These are phyloP conservation scores for Willowsia nigromaculata DNA, from an alignment of 2,888 invertebrate genomes.

Conservation along the genomic window DNA sequence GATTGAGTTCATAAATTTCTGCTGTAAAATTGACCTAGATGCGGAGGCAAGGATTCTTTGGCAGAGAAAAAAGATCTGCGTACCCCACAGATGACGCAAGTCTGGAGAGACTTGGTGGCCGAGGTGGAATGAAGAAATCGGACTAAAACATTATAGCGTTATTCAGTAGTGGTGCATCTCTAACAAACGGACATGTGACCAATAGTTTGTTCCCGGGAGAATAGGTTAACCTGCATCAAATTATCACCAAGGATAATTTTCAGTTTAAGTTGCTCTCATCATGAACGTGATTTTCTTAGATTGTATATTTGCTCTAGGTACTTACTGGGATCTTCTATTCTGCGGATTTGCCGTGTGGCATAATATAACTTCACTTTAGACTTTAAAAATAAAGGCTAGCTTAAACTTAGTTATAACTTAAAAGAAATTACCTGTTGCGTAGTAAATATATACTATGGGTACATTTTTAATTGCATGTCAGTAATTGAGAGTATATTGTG, in stretches of 20 bases:
- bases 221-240: constrained; percentile 64
- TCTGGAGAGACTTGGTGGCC: neutral
- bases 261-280: no score
- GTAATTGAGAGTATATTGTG: no score
- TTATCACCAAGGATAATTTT: neutral
- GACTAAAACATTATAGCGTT: neutral
- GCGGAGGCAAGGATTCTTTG: constrained; percentile 73
- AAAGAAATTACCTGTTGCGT: no score
- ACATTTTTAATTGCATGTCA: no score
- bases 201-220: constrained; percentile 52
- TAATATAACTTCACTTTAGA: no score
- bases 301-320: neutral
- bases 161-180: constrained; percentile 45
- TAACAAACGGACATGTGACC: constrained; percentile 25
- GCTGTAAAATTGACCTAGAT: neutral
- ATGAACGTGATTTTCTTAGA: no score
- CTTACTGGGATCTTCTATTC: no score
- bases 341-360: no score
- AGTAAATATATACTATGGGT: no score
- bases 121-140: constrained; percentile 8
- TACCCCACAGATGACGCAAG: constrained; percentile 6
- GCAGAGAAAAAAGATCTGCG: constrained; percentile 74
- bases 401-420: no score
- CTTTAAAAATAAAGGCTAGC: no score
- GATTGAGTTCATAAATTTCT: neutral